Conservation (phyloP, 2,888 invertebrate species). For the Laspeyria flexula region DNA sequence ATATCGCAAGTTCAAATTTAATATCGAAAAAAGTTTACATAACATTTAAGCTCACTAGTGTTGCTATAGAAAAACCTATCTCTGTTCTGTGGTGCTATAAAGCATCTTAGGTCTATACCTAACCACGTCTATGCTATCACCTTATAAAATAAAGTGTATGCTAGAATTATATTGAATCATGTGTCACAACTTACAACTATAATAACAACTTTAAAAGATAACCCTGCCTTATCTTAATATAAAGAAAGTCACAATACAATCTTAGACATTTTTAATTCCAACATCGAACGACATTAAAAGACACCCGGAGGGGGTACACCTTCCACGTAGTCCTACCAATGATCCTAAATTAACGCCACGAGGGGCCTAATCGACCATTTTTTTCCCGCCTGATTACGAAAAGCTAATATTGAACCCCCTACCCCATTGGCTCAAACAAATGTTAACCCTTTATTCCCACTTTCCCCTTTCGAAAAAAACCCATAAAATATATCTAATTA, state of each 20-base stretch:
- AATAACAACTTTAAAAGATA: no score
- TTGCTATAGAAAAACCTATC: no score
- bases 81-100: no score
- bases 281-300: constrained; percentile 66
- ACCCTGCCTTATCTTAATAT: neutral
- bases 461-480: constrained; percentile 83
- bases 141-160: no score
- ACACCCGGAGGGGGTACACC: constrained; percentile 58
- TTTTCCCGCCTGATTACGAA: constrained; percentile 84
- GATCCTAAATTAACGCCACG: constrained; percentile 83
- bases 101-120: no score
- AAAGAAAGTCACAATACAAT: constrained; percentile 13
- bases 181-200: no score
- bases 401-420: constrained; percentile 84
- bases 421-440: constrained; percentile 79
- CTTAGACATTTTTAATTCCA: constrained; percentile 56
- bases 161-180: no score
- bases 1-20: no score
- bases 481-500: constrained; percentile 87
- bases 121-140: no score
- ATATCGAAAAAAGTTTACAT: no score
- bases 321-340: constrained; percentile 73
- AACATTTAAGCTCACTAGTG: no score
- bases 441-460: constrained; percentile 84
- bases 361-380: constrained; percentile 84